phyloP scores from a whole-genome alignment of 2,113 vertebrate genomes.

The Pelecanoides urinatrix region DNA sequence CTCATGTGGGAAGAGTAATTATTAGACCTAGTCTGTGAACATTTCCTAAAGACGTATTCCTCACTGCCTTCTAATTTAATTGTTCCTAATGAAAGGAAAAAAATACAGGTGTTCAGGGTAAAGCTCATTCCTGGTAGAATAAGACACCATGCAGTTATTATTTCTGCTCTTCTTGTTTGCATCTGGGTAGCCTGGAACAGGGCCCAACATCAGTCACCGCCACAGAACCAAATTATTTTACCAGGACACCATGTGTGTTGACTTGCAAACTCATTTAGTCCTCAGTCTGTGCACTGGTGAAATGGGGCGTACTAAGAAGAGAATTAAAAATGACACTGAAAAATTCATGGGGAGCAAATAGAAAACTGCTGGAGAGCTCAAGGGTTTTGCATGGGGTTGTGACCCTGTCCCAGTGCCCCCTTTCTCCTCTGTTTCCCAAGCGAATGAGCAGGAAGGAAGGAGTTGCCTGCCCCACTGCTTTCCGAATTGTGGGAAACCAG shows the following conservation, averaged over 20 bases:
- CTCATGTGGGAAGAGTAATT: neutral
- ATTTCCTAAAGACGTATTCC: neutral
- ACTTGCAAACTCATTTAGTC: neutral
- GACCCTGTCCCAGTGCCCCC: neutral
- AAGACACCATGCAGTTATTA: neutral
- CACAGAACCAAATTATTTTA: neutral
- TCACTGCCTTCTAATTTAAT: neutral
- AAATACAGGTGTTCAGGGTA: neutral
- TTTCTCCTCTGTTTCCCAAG: neutral
- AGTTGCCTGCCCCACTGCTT: neutral
- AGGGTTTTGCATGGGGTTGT: neutral
- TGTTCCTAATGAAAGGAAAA: neutral
- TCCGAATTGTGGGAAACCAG: neutral
- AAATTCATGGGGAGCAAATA: neutral
- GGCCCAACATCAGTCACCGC: neutral
- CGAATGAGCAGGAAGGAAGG: neutral
- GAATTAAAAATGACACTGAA: neutral
- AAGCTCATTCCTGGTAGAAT: neutral
- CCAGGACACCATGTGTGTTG: neutral
- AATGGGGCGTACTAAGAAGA: neutral
- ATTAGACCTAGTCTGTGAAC: neutral
- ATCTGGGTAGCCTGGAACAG: neutral
- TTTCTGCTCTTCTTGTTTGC: neutral
- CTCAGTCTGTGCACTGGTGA: neutral
- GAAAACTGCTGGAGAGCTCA: neutral